Evolutionary conservation across 30 jellyfish, hydroid and myxozoan species (phyloP), one percentile per base, ranked within the genome.

Genomic region (Rhopilema esculentum): DNA sequence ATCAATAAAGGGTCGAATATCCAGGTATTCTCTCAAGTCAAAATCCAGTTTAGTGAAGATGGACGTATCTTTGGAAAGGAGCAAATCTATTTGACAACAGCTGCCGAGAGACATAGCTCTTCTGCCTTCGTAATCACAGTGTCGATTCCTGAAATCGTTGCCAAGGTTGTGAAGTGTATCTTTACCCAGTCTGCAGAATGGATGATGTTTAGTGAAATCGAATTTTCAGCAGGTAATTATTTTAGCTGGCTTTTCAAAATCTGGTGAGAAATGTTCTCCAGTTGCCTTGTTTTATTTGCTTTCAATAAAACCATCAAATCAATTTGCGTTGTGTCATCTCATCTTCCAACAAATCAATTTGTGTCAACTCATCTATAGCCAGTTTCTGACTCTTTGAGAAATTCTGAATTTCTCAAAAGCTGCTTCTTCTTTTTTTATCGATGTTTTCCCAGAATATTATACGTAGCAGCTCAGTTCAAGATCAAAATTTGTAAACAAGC

Each of bases 171-270:
- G 27, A 86, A 82, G 77, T 84, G 92, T 21, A 49, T 69, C 1
- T 92, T 92, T 27, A 64, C 93, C 16, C 92, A 87, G 88, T 64
- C 66, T n/a, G 77, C 82, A 48, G 82, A 73, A 50, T 86, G 93
- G 98, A 75, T 92, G 83, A 67, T 92, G 74, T 62, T 92, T 67
- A 92, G 98, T 64, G 98, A 92, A 79, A 91, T 92, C 30, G 98
- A 79, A 17, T 92, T 92, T 52, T 48, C 89, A 25, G 32, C 98
- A 75, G 98, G 91, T 73, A 81, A 12, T 68, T 27, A 28, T 63
- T 24, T 63, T 24, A 6, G 17, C n/a, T 6, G 29, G 29, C 22
- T 17, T 9, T 66, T 20, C 29, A 20, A 66, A n/a, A n/a, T 52
- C 18, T 52, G 18, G 20, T 15, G 67, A 20, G 67, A 52, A 16